Evolutionary conservation across 2,797 vertebrate species (phyloP), one percentile per base, ranked within the genome.

Genomic region (Phrynocephalus guinanensis): DNA sequence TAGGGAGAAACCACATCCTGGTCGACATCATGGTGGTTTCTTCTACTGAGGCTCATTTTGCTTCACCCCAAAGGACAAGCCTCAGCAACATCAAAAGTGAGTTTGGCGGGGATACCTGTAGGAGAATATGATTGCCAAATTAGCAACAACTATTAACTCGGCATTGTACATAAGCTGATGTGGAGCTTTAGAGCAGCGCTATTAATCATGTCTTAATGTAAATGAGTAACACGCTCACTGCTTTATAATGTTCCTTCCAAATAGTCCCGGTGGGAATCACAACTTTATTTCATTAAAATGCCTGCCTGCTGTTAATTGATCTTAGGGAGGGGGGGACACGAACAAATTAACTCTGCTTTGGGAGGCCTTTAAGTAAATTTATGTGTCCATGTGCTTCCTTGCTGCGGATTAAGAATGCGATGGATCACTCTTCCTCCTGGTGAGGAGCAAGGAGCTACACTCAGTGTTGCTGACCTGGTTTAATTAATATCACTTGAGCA

Each of bases 201-300:
- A 96, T 96, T 96, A 96, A 96, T 96, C 95, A 95, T 80, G 91
- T 91, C 93, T 95, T 95, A 95, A 95, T 56, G 70, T 94, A 96
- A 96, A 95, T 93, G 90, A 91, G 92, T 13, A 89, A 95, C 94
- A 91, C 75, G 87, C 87, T 44, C 90, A 88, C 89, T 95, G 22
- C 89, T 95, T 93, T 81, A 90, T 93, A 93, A 93, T 84, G 83
- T 92, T 95, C 91, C 82, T 92, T 92, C 94, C 92, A 95, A 96
- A 95, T 90, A 92, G 91, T 93, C 92, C 95, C 96, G 81, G 33
- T 93, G 95, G 96, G 94, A 95, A 95, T 94, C 90, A 91, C 90
- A 91, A 92, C 87, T 92, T 94, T 88, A 93, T 94, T 96, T 95
- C 94, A 95, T 95, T 96, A 95, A 94, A 96, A 95, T 88, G 95